Evolutionary conservation across 64 coral and sea anemone species (phyloP).

Genomic region (Montipora sp.): DNA sequence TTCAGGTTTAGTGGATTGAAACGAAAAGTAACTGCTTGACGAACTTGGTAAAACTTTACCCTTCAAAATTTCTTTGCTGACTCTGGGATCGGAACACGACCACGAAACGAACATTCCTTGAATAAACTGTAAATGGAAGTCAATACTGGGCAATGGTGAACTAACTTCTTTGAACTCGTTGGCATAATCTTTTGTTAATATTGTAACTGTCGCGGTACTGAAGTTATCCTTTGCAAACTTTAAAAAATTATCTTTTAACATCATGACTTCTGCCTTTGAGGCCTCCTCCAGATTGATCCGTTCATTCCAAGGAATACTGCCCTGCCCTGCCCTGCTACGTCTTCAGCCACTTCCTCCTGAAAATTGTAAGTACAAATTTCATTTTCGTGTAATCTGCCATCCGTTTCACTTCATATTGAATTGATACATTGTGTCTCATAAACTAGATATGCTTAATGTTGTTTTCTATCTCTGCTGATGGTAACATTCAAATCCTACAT

Average conservation of each 20-base stretch:
- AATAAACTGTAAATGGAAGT: slow-evolving; percentile 28
- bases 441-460: slow-evolving; percentile 2
- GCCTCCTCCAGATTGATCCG: slow-evolving; percentile 10
- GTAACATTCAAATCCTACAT: slow-evolving; percentile 24
- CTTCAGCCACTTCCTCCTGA: slow-evolving; percentile 21
- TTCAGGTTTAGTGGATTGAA: slow-evolving; percentile 11
- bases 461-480: slow-evolving; percentile 12
- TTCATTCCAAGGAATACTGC: slow-evolving; percentile 14
- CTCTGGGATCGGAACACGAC: slow-evolving; percentile 23
- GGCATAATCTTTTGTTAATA: slow-evolving; percentile 11
- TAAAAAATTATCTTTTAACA: slow-evolving; percentile 8
- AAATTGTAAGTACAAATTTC: slow-evolving; percentile 28
- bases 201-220: slow-evolving; percentile 4
- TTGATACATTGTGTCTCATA: slow-evolving; percentile 17
- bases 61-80: slow-evolving; percentile 33
- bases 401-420: slow-evolving; percentile 22
- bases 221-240: slow-evolving; percentile 33
- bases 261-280: slow-evolving; percentile 12
- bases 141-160: slow-evolving; percentile 18
- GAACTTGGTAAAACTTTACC: slow-evolving; percentile 33
- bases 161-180: slow-evolving; percentile 33
- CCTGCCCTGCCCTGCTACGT: slow-evolving; percentile 32
- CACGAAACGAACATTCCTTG: not conserved
- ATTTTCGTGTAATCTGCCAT: slow-evolving; percentile 18
- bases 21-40: not conserved